phyloP scores from a whole-genome alignment of 2,888 invertebrate species.

The Colletes collaris region DNA sequence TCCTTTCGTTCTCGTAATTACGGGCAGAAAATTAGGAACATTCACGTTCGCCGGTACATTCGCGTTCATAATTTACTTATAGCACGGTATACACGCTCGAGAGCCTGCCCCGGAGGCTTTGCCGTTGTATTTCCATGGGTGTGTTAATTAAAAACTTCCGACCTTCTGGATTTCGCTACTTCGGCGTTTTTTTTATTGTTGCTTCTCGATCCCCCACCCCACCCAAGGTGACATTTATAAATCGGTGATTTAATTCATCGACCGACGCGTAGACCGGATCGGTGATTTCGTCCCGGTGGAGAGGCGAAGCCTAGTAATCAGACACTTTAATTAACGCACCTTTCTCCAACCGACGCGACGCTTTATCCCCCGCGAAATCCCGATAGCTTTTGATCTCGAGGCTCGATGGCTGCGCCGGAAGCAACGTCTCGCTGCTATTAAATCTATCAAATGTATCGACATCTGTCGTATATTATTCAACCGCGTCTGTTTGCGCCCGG shows the following conservation, averaged over 20 bases:
- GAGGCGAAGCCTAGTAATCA: constrained; percentile 59
- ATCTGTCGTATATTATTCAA: background rate
- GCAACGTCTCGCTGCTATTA: constrained; percentile 30
- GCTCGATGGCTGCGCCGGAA: constrained; percentile 1
- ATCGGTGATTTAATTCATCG: constrained; percentile 63
- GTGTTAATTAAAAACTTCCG: constrained; percentile 61
- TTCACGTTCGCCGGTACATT: background rate
- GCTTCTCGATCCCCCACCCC: constrained; percentile 1
- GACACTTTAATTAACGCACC: constrained; percentile 70
- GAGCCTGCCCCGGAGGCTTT: background rate
- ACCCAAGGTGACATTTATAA: constrained; percentile 56
- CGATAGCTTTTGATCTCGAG: constrained; percentile 58
- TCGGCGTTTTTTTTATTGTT: constrained; percentile 37
- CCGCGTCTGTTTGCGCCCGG: background rate
- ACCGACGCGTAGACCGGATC: constrained; percentile 2
- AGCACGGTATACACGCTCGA: background rate
- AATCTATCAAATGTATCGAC: constrained; percentile 36
- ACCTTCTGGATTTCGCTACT: constrained; percentile 34
- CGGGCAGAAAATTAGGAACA: constrained; percentile 17
- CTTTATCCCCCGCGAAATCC: constrained; percentile 49
- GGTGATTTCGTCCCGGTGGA: constrained; percentile 31
- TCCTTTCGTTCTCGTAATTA: constrained; percentile 5
- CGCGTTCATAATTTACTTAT: constrained; percentile 21
- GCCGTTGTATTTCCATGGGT: background rate
- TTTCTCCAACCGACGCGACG: constrained; percentile 39